A percentile compares a stretch with the other conserved stretches of the same genome.
Conservation (phyloP, 2,888 invertebrate genomes). For the Adelognathus sp. region DNA sequence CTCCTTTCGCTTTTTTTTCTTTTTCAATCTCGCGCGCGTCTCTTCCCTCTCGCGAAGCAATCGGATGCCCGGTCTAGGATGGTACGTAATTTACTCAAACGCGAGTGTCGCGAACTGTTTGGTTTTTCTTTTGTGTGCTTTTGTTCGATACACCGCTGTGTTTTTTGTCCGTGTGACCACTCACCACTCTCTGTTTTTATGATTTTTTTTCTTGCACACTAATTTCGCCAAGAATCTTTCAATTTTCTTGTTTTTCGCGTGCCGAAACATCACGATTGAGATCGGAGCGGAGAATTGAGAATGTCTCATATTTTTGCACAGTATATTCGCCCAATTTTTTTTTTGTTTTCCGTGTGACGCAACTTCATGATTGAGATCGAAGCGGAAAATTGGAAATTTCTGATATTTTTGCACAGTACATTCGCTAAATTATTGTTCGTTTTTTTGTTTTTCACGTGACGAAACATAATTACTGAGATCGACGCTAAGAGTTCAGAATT, state of each 20-base stretch:
- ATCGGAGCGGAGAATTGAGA: too few species aligned
- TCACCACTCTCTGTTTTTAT: too few species aligned
- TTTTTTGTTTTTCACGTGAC: too few species aligned
- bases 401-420: too few species aligned
- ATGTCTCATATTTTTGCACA: too few species aligned
- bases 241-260: background rate
- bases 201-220: background rate
- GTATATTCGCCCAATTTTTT: too few species aligned
- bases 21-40: slow-evolving; percentile 53
- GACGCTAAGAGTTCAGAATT: too few species aligned
- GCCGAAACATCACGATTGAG: background rate
- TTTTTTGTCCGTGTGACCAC: background rate
- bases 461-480: too few species aligned
- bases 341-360: background rate
- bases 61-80: slow-evolving; percentile 67
- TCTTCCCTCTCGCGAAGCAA: slow-evolving; percentile 65
- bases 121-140: slow-evolving; percentile 47
- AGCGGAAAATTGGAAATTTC: too few species aligned
- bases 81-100: slow-evolving; percentile 62
- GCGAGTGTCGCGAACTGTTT: slow-evolving; percentile 48
- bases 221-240: background rate
- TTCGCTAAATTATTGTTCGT: too few species aligned
- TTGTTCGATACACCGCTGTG: background rate
- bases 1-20: slow-evolving; percentile 60
- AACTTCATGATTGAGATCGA: background rate